Evolutionary conservation across 1,140 invertebrate species (phyloP), one percentile per base, ranked within the genome.

Genomic region (Episyrphus balteatus): DNA sequence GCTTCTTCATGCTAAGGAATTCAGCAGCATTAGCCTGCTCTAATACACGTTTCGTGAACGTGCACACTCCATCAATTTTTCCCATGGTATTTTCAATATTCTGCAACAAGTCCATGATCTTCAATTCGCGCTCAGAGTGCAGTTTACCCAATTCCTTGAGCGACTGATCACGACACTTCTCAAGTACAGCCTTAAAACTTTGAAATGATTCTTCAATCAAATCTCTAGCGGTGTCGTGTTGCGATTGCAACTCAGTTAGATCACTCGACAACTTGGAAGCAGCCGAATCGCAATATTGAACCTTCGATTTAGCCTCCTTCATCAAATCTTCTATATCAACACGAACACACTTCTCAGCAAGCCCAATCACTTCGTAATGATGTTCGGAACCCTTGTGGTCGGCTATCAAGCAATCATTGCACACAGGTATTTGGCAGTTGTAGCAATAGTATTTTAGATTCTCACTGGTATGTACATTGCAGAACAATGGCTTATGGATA

Each of bases 51-150:
- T 80, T 76, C 0, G 87, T 82, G 59, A 92, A 93, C 54, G 84
- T 83, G 54, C 82, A 86, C 14, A 87, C 88, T 63, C 88, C 82
- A 59, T 91, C 84, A 48, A 93, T 83, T 56, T 81, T 83, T 50
- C 84, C 87, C 50, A 83, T 78, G 5, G 79, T 82, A 62, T 87
- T 85, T 60, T 88, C 82, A 41, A 92, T 75, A 50, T 76, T 77
- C 68, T 91, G 82, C 59, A 86, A 84, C 32, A 84, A 72, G 55
- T 92, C 88, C 87, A 92, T 92, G 17, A 92, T 81, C 66, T 84
- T 82, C 5, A 93, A 71, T 68, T 93, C 89, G 52, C 87, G 78
- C 57, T 85, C 79, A 26, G 83, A 86, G 63, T 94, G 90, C 42
- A 91, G 67, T 53, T 79, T 75, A 54, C 86, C 83, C 14, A 94